phyloP scores from a whole-genome alignment of 2,797 vertebrate genomes.

The Dendrocincla tyrannina region DNA sequence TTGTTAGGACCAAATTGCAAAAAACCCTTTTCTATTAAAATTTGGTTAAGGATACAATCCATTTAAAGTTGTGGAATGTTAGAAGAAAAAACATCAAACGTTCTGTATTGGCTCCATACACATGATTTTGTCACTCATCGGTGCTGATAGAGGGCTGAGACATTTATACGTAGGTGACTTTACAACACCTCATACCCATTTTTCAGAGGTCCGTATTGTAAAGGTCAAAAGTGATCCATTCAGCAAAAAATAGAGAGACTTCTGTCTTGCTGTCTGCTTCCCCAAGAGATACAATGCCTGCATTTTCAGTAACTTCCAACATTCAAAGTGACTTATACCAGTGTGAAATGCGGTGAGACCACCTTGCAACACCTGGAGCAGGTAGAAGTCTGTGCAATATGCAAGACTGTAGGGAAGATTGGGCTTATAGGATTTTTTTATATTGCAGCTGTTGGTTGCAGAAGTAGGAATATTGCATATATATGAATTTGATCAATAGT shows the following conservation, averaged over 20 bases:
- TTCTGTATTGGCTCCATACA: neutral
- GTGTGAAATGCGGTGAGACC: neutral
- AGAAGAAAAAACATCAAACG: neutral
- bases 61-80: neutral
- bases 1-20: neutral
- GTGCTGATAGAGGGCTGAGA: neutral
- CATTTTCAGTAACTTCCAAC: neutral
- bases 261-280: neutral
- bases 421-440: neutral
- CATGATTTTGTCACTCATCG: neutral
- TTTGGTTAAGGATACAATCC: neutral
- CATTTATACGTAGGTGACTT: neutral
- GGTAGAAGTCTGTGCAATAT: neutral
- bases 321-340: neutral
- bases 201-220: neutral
- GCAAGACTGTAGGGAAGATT: neutral
- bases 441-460: neutral
- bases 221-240: neutral
- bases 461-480: neutral
- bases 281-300: fast-evolving
- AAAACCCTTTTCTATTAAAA: neutral
- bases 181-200: neutral
- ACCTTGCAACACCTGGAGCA: neutral
- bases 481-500: neutral
- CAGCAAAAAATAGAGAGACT: neutral